These are phyloP conservation scores for Baryphthengus martii DNA, from an alignment of 2,113 vertebrate species.

Conservation along the genomic window DNA sequence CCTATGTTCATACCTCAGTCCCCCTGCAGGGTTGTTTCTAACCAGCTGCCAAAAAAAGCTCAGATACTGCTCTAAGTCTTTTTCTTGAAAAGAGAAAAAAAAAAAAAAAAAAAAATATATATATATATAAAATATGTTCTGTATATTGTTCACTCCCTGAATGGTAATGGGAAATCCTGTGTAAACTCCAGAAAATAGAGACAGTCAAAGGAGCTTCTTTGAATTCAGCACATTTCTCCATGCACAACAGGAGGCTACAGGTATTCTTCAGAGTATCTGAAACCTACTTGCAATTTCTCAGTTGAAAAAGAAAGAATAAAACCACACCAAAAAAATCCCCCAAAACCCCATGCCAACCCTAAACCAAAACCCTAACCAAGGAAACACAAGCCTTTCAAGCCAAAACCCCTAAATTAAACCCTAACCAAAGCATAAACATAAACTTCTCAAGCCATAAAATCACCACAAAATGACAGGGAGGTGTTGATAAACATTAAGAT, in stretches of 20 bases:
- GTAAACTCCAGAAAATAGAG: conserved; percentile 33
- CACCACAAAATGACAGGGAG: background rate
- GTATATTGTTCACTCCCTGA: background rate
- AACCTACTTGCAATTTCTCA: background rate
- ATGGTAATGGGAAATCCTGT: conserved; percentile 51
- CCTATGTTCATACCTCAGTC: conserved; percentile 39
- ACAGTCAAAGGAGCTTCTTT: background rate
- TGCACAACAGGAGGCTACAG: background rate
- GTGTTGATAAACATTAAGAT: background rate
- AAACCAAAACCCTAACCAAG: background rate
- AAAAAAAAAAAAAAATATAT: background rate
- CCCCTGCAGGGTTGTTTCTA: conserved; percentile 53
- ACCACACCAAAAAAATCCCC: background rate
- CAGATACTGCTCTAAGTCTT: background rate
- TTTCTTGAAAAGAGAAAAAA: background rate
- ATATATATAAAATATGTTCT: background rate
- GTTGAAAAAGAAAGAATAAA: background rate
- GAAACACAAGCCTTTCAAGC: background rate
- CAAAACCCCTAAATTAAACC: background rate
- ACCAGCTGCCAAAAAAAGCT: conserved; percentile 46
- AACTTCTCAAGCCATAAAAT: background rate
- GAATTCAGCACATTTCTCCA: conserved; percentile 34
- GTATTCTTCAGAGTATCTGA: conserved; percentile 18
- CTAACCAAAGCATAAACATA: background rate
- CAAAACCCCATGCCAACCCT: background rate